A percentile compares a stretch with the other conserved stretches of the same genome.
phyloP scores from a whole-genome alignment of 2,888 invertebrate species.

The Euclidia mi region DNA sequence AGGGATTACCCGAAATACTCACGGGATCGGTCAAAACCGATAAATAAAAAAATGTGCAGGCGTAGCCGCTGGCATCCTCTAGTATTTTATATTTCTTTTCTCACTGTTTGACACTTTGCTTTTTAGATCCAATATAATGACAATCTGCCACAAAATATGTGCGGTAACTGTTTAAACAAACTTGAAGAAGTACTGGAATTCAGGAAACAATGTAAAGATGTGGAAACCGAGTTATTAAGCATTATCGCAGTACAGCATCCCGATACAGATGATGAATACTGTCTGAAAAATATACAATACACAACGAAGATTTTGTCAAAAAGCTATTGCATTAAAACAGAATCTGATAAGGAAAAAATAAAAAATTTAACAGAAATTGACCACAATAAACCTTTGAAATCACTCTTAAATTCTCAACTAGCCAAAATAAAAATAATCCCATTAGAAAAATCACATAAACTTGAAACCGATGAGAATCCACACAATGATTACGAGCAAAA shows the following conservation, averaged over 20 bases:
- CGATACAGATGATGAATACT: conserved; percentile 9
- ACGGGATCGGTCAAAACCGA: no score
- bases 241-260: conserved; percentile 16
- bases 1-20: no score
- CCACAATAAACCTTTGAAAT: conserved; percentile 10
- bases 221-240: conserved; percentile 53
- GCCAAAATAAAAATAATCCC: not conserved
- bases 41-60: no score
- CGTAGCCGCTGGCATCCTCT: no score
- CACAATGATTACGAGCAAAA: not conserved
- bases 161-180: conserved; percentile 51
- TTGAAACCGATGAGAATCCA: not conserved
- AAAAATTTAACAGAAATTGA: conserved; percentile 10
- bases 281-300: conserved; percentile 1
- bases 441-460: not conserved
- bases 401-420: not conserved
- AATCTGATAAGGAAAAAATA: not conserved
- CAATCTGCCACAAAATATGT: conserved; percentile 69
- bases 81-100: not conserved
- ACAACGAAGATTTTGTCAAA: not conserved
- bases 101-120: no score
- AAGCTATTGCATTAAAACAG: not conserved
- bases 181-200: conserved; percentile 62
- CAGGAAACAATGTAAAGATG: conserved; percentile 60
- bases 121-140: conserved; percentile 64